Evolutionary conservation across 2,888 invertebrate species (phyloP).

Genomic region (Sminthurinus aureus): DNA sequence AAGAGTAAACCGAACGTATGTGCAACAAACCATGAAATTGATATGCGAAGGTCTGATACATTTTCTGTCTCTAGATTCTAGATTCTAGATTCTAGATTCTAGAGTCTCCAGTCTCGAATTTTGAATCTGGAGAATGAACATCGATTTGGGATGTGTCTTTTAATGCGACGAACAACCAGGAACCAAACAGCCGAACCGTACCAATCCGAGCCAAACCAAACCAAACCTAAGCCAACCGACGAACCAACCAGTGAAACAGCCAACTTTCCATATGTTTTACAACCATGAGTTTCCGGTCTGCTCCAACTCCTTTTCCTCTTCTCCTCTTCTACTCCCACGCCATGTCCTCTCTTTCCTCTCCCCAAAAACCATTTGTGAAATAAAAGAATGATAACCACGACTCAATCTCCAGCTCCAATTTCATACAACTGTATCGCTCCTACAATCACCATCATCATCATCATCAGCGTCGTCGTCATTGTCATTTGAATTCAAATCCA

Average conservation of each 20-base stretch:
- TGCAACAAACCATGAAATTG: slow-evolving; percentile 30
- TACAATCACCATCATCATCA: background rate
- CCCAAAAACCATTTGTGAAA: background rate
- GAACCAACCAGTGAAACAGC: background rate
- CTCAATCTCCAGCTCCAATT: background rate
- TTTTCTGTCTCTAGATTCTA: background rate
- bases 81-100: too few species aligned
- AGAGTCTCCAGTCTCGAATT: too few species aligned
- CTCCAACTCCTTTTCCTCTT: background rate
- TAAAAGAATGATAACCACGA: background rate
- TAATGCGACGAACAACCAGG: background rate
- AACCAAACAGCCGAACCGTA: too few species aligned
- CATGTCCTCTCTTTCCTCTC: too few species aligned
- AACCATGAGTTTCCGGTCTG: background rate
- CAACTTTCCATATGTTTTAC: background rate
- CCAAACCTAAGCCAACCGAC: too few species aligned
- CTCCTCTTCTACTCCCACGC: too few species aligned
- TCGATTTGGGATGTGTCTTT: slow-evolving; percentile 20
- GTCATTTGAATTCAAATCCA: background rate
- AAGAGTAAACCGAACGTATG: background rate
- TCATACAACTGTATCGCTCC: background rate
- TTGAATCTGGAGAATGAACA: slow-evolving; percentile 12
- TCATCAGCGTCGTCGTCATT: too few species aligned
- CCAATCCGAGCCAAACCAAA: too few species aligned
- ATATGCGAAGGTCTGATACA: slow-evolving; percentile 20